Evolutionary conservation across 2,888 invertebrate species (phyloP).

Genomic region (Drosophila meridiana): DNA sequence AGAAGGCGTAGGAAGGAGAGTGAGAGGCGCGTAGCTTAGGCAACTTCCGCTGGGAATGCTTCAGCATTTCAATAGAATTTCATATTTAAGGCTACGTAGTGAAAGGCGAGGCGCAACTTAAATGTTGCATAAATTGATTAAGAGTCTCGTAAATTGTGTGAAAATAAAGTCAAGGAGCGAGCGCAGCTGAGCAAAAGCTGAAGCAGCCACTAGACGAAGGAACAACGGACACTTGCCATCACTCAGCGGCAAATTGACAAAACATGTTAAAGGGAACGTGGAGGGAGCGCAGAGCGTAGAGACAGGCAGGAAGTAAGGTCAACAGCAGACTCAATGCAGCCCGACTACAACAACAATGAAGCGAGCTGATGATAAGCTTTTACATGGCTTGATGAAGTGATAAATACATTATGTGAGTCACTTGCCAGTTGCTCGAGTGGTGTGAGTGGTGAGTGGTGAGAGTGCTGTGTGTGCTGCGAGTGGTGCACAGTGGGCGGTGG

Average conservation of each 20-base stretch:
- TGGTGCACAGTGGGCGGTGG: slow-evolving; percentile 1
- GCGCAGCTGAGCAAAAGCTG: slow-evolving; percentile 9
- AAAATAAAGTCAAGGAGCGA: slow-evolving; percentile 18
- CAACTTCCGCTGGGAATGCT: background rate
- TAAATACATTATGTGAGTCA: slow-evolving; percentile 72
- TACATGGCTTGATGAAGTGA: slow-evolving; percentile 75
- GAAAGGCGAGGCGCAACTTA: slow-evolving; percentile 9
- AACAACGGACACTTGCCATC: slow-evolving; percentile 51
- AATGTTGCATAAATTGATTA: slow-evolving; percentile 45
- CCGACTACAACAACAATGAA: slow-evolving; percentile 16
- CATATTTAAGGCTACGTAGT: slow-evolving; percentile 6
- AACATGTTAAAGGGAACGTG: slow-evolving; percentile 49
- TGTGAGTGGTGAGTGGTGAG: background rate
- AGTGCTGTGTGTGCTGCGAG: slow-evolving; percentile 1
- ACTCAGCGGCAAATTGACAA: slow-evolving; percentile 71
- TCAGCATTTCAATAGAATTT: slow-evolving; percentile 24
- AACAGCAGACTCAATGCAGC: slow-evolving; percentile 53
- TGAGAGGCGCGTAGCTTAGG: background rate
- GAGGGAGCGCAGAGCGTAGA: background rate
- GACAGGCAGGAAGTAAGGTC: slow-evolving; percentile 53
- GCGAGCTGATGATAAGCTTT: slow-evolving; percentile 49
- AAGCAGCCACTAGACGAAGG: slow-evolving; percentile 22
- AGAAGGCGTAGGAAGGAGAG: background rate
- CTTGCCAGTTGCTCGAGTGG: slow-evolving; percentile 21
- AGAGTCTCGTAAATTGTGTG: slow-evolving; percentile 44